A percentile compares a stretch with the other conserved stretches of the same genome.
Conservation (phyloP, 2,888 invertebrate species). For the Leucozona laternaria region DNA sequence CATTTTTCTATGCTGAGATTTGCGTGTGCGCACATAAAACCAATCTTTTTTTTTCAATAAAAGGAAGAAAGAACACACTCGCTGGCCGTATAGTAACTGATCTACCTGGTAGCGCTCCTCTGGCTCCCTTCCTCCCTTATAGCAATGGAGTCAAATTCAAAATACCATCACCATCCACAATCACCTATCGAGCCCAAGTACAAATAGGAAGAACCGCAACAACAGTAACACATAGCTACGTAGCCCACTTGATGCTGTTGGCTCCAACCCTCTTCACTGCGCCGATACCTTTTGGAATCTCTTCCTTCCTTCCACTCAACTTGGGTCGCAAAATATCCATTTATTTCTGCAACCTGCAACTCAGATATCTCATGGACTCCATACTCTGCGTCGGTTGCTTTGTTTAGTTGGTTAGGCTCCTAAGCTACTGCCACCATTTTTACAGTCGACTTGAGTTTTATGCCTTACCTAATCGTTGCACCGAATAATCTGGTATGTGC, state of each 20-base stretch:
- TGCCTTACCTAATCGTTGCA: constrained; percentile 13
- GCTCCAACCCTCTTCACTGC: neutral
- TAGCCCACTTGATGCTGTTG: constrained; percentile 21
- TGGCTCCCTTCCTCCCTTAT: neutral
- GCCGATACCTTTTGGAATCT: constrained; percentile 27
- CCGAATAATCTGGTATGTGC: constrained; percentile 35
- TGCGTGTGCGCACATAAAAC: constrained; percentile 67
- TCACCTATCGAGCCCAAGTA: constrained; percentile 63
- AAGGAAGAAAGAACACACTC: constrained; percentile 13
- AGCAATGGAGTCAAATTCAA: constrained; percentile 63
- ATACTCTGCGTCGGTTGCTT: constrained; percentile 19
- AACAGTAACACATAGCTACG: constrained; percentile 53
- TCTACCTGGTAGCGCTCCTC: neutral
- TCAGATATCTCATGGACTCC: constrained; percentile 18
- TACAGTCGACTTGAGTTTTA: constrained; percentile 28
- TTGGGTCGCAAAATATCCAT: constrained; percentile 30
- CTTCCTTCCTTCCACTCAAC: neutral
- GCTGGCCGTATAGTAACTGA: constrained; percentile 26
- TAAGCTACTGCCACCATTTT: constrained; percentile 40
- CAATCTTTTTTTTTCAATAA: constrained; percentile 47
- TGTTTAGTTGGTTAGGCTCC: constrained; percentile 23
- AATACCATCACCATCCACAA: constrained; percentile 71
- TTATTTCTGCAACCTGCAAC: constrained; percentile 55
- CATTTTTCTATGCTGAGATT: constrained; percentile 45
- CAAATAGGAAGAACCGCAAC: constrained; percentile 60